Conservation (phyloP, 2,797 vertebrate species). For the Poeciliopsis paucimaculata region DNA sequence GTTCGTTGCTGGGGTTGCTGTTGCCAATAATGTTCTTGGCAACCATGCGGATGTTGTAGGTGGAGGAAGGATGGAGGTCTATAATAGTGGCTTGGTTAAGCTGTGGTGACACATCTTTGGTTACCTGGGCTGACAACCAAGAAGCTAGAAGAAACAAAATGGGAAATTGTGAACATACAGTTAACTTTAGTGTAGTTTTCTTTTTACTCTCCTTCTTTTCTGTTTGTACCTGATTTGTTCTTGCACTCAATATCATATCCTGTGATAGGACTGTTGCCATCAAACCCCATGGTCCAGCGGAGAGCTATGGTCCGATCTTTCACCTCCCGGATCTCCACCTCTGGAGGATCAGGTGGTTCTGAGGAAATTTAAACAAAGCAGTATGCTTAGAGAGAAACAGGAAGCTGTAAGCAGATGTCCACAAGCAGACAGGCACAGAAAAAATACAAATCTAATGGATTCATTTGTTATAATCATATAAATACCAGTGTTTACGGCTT, state of each 20-base stretch:
- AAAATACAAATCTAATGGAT: constrained; percentile 15
- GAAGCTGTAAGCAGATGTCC: constrained; percentile 15
- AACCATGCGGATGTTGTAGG: constrained; percentile 99
- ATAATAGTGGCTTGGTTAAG: constrained; percentile 99
- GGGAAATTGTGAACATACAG: neutral
- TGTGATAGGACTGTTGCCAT: constrained; percentile 98
- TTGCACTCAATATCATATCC: constrained; percentile 99
- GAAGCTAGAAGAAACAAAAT: constrained; percentile 82
- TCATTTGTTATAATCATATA: constrained; percentile 20
- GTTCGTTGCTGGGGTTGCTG: constrained; percentile 98
- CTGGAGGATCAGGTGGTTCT: constrained; percentile 98
- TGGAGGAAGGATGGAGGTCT: constrained; percentile 97
- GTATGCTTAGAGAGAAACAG: constrained; percentile 8
- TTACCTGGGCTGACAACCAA: constrained; percentile 97
- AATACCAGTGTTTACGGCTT: constrained; percentile 22
- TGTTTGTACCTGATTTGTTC: constrained; percentile 91
- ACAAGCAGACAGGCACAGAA: neutral
- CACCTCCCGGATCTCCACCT: constrained; percentile 97
- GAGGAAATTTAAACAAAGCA: constrained; percentile 24
- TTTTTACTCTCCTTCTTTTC: neutral
- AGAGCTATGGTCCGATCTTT: constrained; percentile 96
- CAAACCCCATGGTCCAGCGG: constrained; percentile 99
- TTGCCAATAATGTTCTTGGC: constrained; percentile 98
- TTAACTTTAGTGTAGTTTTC: neutral
- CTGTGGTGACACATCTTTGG: constrained; percentile 98